phyloP scores from a whole-genome alignment of 2,797 vertebrate genomes.

The Megalops cyprinoides region DNA sequence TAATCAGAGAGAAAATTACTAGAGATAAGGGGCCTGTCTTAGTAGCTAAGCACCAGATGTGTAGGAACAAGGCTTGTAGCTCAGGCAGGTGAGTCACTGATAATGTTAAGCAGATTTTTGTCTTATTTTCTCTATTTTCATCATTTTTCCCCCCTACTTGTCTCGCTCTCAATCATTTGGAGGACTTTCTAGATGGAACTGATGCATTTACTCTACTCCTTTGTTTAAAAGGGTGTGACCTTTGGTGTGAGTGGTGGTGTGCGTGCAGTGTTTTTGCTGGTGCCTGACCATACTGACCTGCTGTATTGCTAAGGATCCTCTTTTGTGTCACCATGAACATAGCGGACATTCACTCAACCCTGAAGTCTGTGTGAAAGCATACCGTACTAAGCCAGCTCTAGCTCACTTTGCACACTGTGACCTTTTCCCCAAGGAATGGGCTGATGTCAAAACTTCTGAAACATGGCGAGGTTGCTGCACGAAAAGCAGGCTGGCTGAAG shows the following conservation, averaged over 20 bases:
- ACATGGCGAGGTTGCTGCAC: neutral
- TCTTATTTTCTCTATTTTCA: neutral
- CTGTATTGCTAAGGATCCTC: too few relatives aligned
- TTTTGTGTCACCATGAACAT: too few relatives aligned
- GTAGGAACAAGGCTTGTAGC: neutral
- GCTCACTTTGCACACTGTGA: neutral
- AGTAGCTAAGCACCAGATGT: neutral
- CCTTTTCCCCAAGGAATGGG: neutral
- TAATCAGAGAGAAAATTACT: conserved; percentile 1
- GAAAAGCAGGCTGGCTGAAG: neutral
- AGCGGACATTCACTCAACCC: too few relatives aligned
- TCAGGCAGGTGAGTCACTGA: neutral
- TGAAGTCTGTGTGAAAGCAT: neutral
- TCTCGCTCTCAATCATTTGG: neutral
- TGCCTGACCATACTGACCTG: too few relatives aligned
- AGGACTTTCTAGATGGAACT: too few relatives aligned
- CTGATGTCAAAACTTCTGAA: neutral
- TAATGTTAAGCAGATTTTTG: neutral
- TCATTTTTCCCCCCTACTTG: neutral
- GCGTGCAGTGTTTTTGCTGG: too few relatives aligned
- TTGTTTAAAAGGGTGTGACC: too few relatives aligned
- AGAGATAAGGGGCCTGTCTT: neutral
- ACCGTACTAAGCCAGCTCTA: neutral
- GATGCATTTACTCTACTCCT: too few relatives aligned
- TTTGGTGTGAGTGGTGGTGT: too few relatives aligned